A percentile compares a stretch with the other conserved stretches of the same genome.
Evolutionary conservation across 2,888 invertebrate species (phyloP).

Genomic region (Cistogaster globosa): DNA sequence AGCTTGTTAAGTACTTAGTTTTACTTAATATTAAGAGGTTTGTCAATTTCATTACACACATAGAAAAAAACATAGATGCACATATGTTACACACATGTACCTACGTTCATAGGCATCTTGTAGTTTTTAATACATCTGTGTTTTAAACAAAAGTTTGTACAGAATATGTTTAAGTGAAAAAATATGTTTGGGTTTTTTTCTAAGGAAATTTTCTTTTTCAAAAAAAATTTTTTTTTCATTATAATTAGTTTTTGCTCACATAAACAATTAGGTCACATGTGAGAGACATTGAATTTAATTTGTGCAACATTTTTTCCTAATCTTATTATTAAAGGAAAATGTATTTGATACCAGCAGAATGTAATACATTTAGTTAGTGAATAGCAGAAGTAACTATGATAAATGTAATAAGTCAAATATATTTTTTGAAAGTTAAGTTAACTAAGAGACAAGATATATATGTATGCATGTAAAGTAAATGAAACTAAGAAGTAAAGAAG

Average conservation of each 20-base stretch:
- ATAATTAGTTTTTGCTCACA: conserved; percentile 50
- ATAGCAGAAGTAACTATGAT: neutral
- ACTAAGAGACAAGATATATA: neutral
- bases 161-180: neutral
- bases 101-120: neutral
- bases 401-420: neutral
- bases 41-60: neutral
- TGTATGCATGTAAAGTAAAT: neutral
- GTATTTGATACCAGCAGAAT: neutral
- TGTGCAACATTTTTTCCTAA: neutral
- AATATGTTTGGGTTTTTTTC: neutral
- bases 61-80: neutral
- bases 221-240: conserved; percentile 2
- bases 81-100: neutral
- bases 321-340: neutral
- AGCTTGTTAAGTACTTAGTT: neutral
- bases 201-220: neutral
- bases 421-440: neutral
- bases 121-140: neutral
- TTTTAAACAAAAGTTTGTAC: neutral
- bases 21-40: neutral
- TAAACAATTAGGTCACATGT: conserved; percentile 52
- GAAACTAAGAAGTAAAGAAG: too few species aligned
- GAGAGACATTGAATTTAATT: conserved; percentile 39
- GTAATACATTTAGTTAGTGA: neutral